Base-by-base conservation (phyloP, 2,797 vertebrate genomes). In the Syncerus caffer region DNA sequence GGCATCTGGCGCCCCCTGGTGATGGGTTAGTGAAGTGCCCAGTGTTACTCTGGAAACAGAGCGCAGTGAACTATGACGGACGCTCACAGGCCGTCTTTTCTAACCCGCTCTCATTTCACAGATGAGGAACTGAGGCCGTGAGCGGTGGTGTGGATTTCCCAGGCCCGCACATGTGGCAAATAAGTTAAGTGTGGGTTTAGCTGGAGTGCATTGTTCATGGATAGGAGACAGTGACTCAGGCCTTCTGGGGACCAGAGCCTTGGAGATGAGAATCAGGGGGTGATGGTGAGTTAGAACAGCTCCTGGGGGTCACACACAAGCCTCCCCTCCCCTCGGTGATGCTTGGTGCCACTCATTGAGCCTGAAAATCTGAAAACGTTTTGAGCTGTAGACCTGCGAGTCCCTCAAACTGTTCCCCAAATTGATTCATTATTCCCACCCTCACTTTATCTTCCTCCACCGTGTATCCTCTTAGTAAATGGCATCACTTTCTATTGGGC, bases 41-140 rank as follows among this genome's bases (percentile, higher is more conserved):
- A 57, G 1, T 51, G 34, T 21, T 78, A 8, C 51, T 38, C 12
- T 31, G 58, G 42, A 83, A 45, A 6, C n/a, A 11, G 31, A 10
- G n/a, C 45, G 9, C 2, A 3, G 27, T 0, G 67, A 15, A 15
- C 25, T 9, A 17, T 1, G 21, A 76, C 1, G 0, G 86, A 16
- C 4, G 6, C 7, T 25, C 7, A 10, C 2, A 86, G 10, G 29
- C n/a, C 10, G 1, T 23, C 8, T 38, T 64, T 47, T 53, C 23
- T 2, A 45, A n/a, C 2, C 34, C 0, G 21, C 23, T 23, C 42
- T 53, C 15, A 2, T 71, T 84, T 62, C 45, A 16, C 14, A 3
- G 71, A 17, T 4, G 31, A 74, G 27, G 45, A 53, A 4, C 42
- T 3, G 85, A 92, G 85, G 47, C 27, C 15, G 0, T 1, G 25